phyloP scores from a whole-genome alignment of 1,140 invertebrate species.

The Zaprionus vittiger region DNA sequence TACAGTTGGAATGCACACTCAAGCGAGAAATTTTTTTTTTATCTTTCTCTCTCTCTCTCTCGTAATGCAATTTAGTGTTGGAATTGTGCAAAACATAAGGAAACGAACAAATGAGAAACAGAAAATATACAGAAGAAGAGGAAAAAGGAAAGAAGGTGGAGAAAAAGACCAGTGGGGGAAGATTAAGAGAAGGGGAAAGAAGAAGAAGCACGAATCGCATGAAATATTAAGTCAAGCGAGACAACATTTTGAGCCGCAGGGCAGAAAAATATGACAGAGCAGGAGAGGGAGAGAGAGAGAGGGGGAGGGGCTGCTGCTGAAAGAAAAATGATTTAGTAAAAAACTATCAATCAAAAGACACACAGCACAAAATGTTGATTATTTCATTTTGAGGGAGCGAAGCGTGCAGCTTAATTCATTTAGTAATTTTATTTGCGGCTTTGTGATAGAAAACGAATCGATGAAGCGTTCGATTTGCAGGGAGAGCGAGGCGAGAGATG shows the following conservation, averaged over 20 bases:
- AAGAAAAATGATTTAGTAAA: slow-evolving; percentile 27
- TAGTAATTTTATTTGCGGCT: slow-evolving; percentile 73
- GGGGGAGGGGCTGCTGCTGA: background rate
- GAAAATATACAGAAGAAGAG: slow-evolving; percentile 8
- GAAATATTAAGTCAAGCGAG: slow-evolving; percentile 75
- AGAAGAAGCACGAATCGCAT: slow-evolving; percentile 57
- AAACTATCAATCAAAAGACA: slow-evolving; percentile 81
- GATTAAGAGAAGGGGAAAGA: too few species aligned
- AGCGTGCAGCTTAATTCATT: slow-evolving; percentile 74
- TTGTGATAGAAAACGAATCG: slow-evolving; percentile 34
- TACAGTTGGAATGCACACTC: slow-evolving; percentile 51
- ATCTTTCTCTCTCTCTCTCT: background rate
- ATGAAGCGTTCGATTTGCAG: slow-evolving; percentile 41
- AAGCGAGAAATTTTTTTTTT: slow-evolving; percentile 63
- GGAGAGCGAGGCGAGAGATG: background rate
- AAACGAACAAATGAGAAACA: slow-evolving; percentile 21
- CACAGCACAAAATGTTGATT: slow-evolving; percentile 60
- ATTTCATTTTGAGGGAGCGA: slow-evolving; percentile 57
- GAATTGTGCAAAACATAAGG: slow-evolving; percentile 49
- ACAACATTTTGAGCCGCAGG: slow-evolving; percentile 58
- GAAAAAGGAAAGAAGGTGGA: too few species aligned
- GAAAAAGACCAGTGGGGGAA: background rate
- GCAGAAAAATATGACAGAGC: slow-evolving; percentile 17
- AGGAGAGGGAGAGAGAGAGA: slow-evolving; percentile 10
- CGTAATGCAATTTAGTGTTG: slow-evolving; percentile 76